Percentiles rank a stretch among this genome's conserved stretches.
Evolutionary conservation across 2,888 invertebrate genomes (phyloP).

Genomic region (Scaptomyza polygonia): DNA sequence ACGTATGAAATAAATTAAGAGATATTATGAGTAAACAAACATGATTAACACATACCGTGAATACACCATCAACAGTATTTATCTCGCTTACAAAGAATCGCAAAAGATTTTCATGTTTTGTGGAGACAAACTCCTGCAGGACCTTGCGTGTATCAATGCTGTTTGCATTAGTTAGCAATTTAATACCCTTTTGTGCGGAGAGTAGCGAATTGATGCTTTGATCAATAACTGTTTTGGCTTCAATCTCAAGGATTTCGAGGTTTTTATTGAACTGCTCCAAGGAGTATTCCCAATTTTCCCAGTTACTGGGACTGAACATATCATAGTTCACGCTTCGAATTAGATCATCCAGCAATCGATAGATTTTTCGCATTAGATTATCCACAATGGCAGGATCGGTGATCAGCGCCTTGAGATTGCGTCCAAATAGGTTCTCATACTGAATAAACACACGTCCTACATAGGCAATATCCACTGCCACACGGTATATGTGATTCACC

Average conservation of each 20-base stretch:
- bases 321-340: constrained; percentile 92
- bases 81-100: constrained; percentile 94
- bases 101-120: constrained; percentile 93
- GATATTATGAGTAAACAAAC: background rate
- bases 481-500: constrained; percentile 93
- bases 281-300: constrained; percentile 94
- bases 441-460: constrained; percentile 92
- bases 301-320: constrained; percentile 90
- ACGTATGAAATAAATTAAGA: background rate
- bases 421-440: constrained; percentile 95
- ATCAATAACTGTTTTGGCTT: constrained; percentile 93
- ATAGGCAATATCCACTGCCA: constrained; percentile 91
- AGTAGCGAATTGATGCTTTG: constrained; percentile 92
- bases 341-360: constrained; percentile 90
- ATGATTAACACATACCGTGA: constrained; percentile 86
- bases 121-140: constrained; percentile 89
- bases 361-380: constrained; percentile 92
- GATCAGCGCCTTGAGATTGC: constrained; percentile 93
- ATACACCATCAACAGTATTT: constrained; percentile 88
- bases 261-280: constrained; percentile 91
- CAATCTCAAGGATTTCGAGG: constrained; percentile 90
- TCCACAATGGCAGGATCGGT: constrained; percentile 94
- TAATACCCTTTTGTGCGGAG: constrained; percentile 92
- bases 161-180: constrained; percentile 91
- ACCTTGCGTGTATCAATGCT: constrained; percentile 90